Percentiles rank a stretch among this genome's conserved stretches.
phyloP scores from a whole-genome alignment of 2,888 invertebrate species.

The Tetragonula carbonaria region DNA sequence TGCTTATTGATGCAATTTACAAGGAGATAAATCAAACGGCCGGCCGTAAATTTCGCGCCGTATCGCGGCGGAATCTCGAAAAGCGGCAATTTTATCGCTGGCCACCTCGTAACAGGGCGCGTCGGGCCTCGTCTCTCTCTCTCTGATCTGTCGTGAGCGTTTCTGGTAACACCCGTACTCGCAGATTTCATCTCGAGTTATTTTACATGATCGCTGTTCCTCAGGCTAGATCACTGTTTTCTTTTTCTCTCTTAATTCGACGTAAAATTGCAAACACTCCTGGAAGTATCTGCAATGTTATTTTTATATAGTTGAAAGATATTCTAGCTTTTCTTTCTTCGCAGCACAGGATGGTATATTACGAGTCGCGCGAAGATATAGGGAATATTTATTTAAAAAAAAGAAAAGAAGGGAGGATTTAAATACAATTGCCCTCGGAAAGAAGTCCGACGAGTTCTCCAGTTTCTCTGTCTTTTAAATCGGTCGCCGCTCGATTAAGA shows the following conservation, averaged over 20 bases:
- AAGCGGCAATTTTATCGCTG: constrained; percentile 47
- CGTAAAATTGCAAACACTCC: background rate
- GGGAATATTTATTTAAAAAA: too few species aligned
- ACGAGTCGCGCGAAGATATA: background rate
- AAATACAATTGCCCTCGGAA: background rate
- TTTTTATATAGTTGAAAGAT: too few species aligned
- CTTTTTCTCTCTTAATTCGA: background rate
- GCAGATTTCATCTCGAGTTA: background rate
- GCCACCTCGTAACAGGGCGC: constrained; percentile 33
- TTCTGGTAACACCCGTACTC: background rate
- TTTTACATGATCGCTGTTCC: background rate
- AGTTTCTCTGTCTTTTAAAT: background rate
- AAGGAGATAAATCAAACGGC: constrained; percentile 50
- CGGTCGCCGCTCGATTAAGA: background rate
- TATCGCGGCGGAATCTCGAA: constrained; percentile 25
- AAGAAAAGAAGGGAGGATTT: background rate
- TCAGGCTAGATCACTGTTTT: background rate
- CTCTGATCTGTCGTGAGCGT: background rate
- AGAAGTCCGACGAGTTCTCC: background rate
- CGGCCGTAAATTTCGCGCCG: constrained; percentile 46
- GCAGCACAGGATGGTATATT: too few species aligned
- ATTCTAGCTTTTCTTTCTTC: too few species aligned
- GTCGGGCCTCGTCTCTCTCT: background rate
- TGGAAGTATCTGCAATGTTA: background rate
- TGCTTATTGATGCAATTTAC: constrained; percentile 40